Evolutionary conservation across 2,797 vertebrate genomes (phyloP).

Genomic region (Vireo griseus): DNA sequence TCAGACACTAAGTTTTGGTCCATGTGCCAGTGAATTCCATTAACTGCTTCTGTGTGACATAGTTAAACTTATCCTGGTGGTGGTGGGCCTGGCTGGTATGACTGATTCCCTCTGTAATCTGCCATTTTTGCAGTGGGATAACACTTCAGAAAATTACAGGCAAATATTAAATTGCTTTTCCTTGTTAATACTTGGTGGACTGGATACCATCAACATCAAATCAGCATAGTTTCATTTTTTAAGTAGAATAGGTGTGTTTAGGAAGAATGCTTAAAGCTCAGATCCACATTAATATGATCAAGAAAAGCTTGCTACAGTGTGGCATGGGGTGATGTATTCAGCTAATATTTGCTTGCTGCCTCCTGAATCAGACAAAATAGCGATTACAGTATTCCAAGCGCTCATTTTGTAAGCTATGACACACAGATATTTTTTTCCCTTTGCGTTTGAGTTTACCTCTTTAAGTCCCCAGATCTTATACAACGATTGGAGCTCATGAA

Average conservation of each 20-base stretch:
- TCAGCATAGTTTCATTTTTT: background rate
- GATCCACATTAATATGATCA: background rate
- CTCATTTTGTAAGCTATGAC: conserved; percentile 54
- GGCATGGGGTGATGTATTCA: background rate
- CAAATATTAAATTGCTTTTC: background rate
- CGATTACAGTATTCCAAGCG: conserved; percentile 27
- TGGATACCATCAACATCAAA: background rate
- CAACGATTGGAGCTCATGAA: conserved; percentile 75
- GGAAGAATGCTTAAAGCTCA: background rate
- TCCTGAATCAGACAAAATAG: conserved; percentile 16
- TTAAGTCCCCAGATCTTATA: conserved; percentile 69
- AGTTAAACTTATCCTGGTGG: background rate
- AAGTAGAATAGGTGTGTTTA: background rate
- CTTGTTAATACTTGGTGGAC: background rate
- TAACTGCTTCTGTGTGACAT: background rate
- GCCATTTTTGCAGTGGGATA: background rate
- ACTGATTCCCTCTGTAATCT: background rate
- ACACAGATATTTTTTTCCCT: conserved; percentile 19
- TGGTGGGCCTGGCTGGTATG: background rate
- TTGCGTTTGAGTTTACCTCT: conserved; percentile 68
- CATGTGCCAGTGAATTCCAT: background rate
- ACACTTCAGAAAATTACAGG: background rate
- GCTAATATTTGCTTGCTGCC: conserved; percentile 34
- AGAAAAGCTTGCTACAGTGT: background rate
- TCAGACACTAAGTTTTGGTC: background rate